phyloP scores from a whole-genome alignment of 2,888 invertebrate species.

The Hirtodrosophila cameraria region DNA sequence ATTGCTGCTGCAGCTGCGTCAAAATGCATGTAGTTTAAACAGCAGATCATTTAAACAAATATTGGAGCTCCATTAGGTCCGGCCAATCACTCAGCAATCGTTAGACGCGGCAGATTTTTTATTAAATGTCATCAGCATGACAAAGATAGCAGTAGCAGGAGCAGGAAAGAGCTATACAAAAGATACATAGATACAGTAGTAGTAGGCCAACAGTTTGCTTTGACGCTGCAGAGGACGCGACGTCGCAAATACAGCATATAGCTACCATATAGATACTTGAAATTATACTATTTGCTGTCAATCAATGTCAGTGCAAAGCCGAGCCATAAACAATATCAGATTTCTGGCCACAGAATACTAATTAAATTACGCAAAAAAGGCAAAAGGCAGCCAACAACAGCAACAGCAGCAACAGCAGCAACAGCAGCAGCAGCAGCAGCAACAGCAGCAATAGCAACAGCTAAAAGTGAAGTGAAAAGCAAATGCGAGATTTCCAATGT shows the following conservation, averaged over 20 bases:
- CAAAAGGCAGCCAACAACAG: constrained; percentile 28
- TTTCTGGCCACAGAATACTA: constrained; percentile 81
- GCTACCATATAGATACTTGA: constrained; percentile 43
- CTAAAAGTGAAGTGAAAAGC: constrained; percentile 51
- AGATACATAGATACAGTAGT: constrained; percentile 17
- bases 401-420: constrained; percentile 26
- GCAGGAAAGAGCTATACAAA: not conserved
- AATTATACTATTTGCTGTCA: constrained; percentile 75
- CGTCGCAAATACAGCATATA: constrained; percentile 1
- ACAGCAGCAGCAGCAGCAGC: constrained; percentile 21
- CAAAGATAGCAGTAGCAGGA: not conserved
- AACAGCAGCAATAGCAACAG: constrained; percentile 20
- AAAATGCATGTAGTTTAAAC: constrained; percentile 20
- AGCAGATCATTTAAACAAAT: constrained; percentile 22
- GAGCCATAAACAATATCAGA: constrained; percentile 81
- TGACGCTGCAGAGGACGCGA: constrained; percentile 22
- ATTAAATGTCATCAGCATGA: constrained; percentile 36
- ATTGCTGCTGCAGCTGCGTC: constrained; percentile 31
- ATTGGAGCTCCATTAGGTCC: constrained; percentile 39
- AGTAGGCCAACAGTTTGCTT: constrained; percentile 20
- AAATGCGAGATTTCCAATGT: constrained; percentile 59
- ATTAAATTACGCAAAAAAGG: constrained; percentile 79
- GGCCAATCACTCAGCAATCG: constrained; percentile 33
- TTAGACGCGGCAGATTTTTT: constrained; percentile 8
- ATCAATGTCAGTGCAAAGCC: constrained; percentile 79